Evolutionary conservation across 2,797 vertebrate species (phyloP).

Genomic region (Oreochromis mossambicus): DNA sequence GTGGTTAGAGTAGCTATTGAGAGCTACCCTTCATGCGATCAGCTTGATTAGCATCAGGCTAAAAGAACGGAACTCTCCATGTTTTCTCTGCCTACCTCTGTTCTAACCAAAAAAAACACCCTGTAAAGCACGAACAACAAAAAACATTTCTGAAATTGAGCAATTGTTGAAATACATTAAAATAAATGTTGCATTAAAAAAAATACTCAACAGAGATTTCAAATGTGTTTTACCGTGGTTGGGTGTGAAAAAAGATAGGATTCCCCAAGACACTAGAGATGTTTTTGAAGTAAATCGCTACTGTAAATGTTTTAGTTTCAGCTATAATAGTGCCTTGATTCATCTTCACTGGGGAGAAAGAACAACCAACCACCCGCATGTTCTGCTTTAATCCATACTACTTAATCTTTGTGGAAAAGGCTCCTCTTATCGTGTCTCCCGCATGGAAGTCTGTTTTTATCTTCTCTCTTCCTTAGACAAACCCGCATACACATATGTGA

Average conservation of each 20-base stretch:
- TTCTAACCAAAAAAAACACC: not conserved
- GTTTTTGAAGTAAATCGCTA: conserved; percentile 55
- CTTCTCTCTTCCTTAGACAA: conserved; percentile 42
- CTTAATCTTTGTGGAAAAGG: conserved; percentile 65
- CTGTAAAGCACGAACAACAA: not conserved
- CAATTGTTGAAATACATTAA: not conserved
- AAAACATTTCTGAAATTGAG: not conserved
- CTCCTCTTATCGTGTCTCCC: conserved; percentile 63
- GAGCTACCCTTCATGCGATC: conserved; percentile 44
- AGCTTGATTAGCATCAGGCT: conserved; percentile 21
- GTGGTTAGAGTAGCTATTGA: conserved; percentile 44
- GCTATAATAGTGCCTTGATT: conserved; percentile 58
- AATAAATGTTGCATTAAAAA: not conserved
- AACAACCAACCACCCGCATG: conserved; percentile 54
- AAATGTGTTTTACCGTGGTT: conserved; percentile 4
- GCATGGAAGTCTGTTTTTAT: conserved; percentile 67
- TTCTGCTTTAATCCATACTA: conserved; percentile 65
- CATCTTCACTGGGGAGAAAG: conserved; percentile 47
- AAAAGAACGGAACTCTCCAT: not conserved
- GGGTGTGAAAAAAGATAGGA: conserved; percentile 22
- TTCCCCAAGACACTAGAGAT: conserved; percentile 47
- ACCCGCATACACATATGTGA: not conserved
- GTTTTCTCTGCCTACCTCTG: not conserved
- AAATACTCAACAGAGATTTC: not conserved
- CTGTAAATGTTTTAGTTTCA: conserved; percentile 67